Evolutionary conservation across 2,797 vertebrate species (phyloP).

Genomic region (Melanotaenia maccullochi): DNA sequence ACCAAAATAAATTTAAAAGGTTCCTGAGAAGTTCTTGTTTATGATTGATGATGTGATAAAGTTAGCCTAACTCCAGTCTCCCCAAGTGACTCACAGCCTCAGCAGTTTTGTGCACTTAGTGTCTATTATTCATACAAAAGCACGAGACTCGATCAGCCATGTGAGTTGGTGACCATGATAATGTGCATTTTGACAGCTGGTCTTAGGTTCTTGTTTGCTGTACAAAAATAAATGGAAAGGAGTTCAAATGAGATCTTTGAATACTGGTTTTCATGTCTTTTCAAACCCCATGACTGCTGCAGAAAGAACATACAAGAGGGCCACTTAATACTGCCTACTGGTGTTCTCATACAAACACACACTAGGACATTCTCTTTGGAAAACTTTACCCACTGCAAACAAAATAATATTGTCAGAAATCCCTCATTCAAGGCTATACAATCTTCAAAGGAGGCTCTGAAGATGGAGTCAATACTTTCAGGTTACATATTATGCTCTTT

Average conservation of each 20-base stretch:
- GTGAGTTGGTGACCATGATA: slow-evolving; percentile 41
- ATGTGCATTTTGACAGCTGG: slow-evolving; percentile 54
- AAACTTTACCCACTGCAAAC: slow-evolving; percentile 22
- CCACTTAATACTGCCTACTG: slow-evolving; percentile 15
- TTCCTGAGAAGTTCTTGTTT: slow-evolving; percentile 21
- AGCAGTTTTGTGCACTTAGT: slow-evolving; percentile 68
- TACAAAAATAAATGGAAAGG: slow-evolving; percentile 29
- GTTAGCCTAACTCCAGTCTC: slow-evolving; percentile 33
- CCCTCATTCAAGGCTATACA: not conserved
- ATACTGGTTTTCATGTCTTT: slow-evolving; percentile 35
- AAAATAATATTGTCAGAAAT: slow-evolving; percentile 29
- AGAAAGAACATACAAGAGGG: not conserved
- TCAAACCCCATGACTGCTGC: slow-evolving; percentile 29
- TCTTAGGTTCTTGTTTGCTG: slow-evolving; percentile 40
- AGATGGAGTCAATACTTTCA: slow-evolving; percentile 24
- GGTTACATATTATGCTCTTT: too few species aligned
- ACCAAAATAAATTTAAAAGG: slow-evolving; percentile 19
- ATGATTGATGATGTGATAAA: slow-evolving; percentile 30
- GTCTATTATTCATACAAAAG: slow-evolving; percentile 75
- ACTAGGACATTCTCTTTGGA: not conserved
- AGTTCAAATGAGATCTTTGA: slow-evolving; percentile 28
- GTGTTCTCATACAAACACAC: not conserved
- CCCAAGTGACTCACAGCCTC: slow-evolving; percentile 51
- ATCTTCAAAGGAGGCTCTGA: slow-evolving; percentile 50
- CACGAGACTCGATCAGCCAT: slow-evolving; percentile 49